Evolutionary conservation across 2,888 invertebrate genomes (phyloP).

Genomic region (Yponomeuta cagnagella): DNA sequence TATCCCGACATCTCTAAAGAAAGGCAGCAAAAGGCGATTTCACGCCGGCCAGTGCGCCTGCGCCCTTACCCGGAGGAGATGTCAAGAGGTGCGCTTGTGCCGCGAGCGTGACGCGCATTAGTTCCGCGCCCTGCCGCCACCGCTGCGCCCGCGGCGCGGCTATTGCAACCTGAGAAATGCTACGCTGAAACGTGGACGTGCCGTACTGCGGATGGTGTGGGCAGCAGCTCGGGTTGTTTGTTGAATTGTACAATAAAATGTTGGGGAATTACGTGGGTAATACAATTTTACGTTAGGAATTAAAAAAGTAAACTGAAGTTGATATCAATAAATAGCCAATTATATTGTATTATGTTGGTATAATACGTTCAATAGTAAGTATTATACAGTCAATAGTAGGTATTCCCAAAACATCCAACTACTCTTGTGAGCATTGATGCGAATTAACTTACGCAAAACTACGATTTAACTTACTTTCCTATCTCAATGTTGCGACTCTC

Average conservation of each 20-base stretch:
- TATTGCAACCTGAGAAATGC: constrained; percentile 16
- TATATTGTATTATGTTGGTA: no score
- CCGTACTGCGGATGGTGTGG: constrained; percentile 1
- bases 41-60: background rate
- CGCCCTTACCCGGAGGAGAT: background rate
- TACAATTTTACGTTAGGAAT: background rate
- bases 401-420: no score
- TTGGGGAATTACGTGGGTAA: background rate
- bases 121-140: constrained; percentile 36
- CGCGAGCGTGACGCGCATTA: constrained; percentile 47
- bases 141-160: constrained; percentile 15
- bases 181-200: constrained; percentile 11
- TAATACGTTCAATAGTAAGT: no score
- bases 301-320: no score
- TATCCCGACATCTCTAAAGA: no score
- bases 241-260: no score
- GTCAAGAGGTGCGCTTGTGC: constrained; percentile 22
- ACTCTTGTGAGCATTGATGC: no score
- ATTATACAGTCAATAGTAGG: no score
- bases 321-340: no score
- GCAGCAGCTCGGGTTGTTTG: background rate
- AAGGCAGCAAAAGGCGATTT: background rate
- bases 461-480: no score
- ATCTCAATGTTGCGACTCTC: no score
- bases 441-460: no score